phyloP scores from a whole-genome alignment of 2,113 vertebrate species.

The Nycticebus coucang region DNA sequence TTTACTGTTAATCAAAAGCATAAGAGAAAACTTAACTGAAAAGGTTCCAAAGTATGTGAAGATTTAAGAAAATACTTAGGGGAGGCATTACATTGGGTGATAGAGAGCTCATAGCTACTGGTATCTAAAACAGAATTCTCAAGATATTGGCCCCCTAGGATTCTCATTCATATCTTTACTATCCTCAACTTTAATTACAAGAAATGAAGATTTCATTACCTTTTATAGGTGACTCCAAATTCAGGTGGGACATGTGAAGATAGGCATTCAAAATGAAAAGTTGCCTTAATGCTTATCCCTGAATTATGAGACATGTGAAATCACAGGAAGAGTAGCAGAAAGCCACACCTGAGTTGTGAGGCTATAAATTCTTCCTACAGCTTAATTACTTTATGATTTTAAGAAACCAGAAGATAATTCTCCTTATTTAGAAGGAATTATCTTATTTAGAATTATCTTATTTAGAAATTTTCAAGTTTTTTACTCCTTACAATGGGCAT shows the following conservation, averaged over 20 bases:
- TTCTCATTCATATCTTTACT: neutral
- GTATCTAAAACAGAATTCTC: neutral
- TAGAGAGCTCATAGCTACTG: neutral
- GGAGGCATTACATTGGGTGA: neutral
- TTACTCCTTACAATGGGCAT: neutral
- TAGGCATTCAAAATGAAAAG: neutral
- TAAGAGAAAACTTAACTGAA: neutral
- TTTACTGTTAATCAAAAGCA: neutral
- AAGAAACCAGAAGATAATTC: neutral
- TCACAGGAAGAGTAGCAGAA: neutral
- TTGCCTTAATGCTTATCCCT: neutral
- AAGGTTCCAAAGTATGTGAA: neutral
- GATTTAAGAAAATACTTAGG: no score
- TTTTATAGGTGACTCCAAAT: neutral
- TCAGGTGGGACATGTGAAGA: neutral
- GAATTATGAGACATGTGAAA: neutral
- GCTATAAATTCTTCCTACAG: neutral
- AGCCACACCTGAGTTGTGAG: neutral
- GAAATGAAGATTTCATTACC: neutral
- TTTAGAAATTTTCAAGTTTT: neutral
- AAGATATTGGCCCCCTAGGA: neutral
- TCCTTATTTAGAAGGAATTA: neutral
- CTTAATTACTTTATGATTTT: slow-evolving; percentile 5
- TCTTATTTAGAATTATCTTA: no score
- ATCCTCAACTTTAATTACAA: neutral